phyloP scores from a whole-genome alignment of 2,888 invertebrate species.

The Amblyteles armatorius region DNA sequence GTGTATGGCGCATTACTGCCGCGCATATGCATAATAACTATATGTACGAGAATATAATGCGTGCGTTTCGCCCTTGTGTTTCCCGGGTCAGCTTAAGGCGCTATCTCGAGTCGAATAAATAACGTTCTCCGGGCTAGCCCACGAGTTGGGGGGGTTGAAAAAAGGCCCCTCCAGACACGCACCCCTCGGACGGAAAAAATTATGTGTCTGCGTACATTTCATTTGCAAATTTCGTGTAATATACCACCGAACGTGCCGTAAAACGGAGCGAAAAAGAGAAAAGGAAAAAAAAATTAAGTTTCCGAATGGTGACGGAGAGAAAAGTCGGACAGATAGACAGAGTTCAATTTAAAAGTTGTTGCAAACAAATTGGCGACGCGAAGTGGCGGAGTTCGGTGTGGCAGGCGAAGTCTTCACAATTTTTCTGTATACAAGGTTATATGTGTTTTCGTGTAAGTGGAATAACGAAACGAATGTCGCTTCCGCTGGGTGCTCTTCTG shows the following conservation, averaged over 20 bases:
- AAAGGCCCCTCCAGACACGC: background rate
- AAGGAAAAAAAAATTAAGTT: slow-evolving; percentile 23
- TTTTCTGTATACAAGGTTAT: slow-evolving; percentile 16
- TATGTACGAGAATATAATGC: slow-evolving; percentile 45
- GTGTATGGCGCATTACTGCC: slow-evolving; percentile 32
- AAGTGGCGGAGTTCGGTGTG: slow-evolving; percentile 39
- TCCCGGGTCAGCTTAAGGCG: slow-evolving; percentile 40
- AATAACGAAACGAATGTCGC: slow-evolving; percentile 55
- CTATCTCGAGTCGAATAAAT: slow-evolving; percentile 59
- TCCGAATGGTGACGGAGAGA: background rate
- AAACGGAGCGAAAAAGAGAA: slow-evolving; percentile 1
- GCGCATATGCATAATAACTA: slow-evolving; percentile 26
- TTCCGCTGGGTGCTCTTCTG: slow-evolving; percentile 35
- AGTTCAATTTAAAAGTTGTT: slow-evolving; percentile 57
- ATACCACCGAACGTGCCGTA: background rate
- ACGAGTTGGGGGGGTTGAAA: slow-evolving; percentile 11
- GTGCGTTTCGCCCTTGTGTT: slow-evolving; percentile 40
- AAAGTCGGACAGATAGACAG: background rate
- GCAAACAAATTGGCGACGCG: slow-evolving; percentile 49
- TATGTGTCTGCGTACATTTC: slow-evolving; percentile 16
- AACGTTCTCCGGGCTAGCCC: slow-evolving; percentile 33
- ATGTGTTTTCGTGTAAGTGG: slow-evolving; percentile 21
- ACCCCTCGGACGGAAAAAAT: slow-evolving; percentile 11
- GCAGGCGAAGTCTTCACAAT: slow-evolving; percentile 18
- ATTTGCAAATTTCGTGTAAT: background rate